Evolutionary conservation across 2,797 vertebrate species (phyloP).

Genomic region (Gambelia wislizenii): DNA sequence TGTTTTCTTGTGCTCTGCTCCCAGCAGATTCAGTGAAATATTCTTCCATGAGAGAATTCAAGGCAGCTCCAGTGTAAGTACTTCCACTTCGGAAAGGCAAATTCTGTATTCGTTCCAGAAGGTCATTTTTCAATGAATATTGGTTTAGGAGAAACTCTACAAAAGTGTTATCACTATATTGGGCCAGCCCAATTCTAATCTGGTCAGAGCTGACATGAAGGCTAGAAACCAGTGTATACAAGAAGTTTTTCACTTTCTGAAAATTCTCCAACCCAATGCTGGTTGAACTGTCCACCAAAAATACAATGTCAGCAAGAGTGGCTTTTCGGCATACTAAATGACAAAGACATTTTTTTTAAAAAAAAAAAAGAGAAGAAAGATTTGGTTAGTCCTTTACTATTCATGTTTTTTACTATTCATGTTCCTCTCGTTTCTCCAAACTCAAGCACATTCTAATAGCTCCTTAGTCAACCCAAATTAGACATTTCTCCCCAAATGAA

Average conservation of each 20-base stretch:
- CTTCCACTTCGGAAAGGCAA: slow-evolving; percentile 76
- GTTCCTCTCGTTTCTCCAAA: neutral
- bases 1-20: slow-evolving; percentile 73
- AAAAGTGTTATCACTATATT: slow-evolving; percentile 78
- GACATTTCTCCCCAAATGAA: neutral
- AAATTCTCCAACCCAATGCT: slow-evolving; percentile 80
- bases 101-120: slow-evolving; percentile 76
- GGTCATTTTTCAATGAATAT: slow-evolving; percentile 71
- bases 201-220: slow-evolving; percentile 81
- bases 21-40: slow-evolving; percentile 79
- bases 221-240: slow-evolving; percentile 74
- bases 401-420: neutral
- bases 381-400: neutral
- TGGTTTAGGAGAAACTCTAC: slow-evolving; percentile 82
- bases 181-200: slow-evolving; percentile 83
- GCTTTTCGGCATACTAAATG: slow-evolving; percentile 81
- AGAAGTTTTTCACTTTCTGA: slow-evolving; percentile 80
- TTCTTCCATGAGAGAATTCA: slow-evolving; percentile 75
- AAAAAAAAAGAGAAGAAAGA: neutral
- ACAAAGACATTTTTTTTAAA: neutral
- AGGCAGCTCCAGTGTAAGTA: slow-evolving; percentile 80
- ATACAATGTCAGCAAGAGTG: slow-evolving; percentile 83
- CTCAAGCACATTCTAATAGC: neutral
- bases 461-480: neutral
- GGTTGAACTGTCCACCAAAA: slow-evolving; percentile 85